Evolutionary conservation across 2,888 invertebrate species (phyloP).

Genomic region (Caenorhabditis becei): DNA sequence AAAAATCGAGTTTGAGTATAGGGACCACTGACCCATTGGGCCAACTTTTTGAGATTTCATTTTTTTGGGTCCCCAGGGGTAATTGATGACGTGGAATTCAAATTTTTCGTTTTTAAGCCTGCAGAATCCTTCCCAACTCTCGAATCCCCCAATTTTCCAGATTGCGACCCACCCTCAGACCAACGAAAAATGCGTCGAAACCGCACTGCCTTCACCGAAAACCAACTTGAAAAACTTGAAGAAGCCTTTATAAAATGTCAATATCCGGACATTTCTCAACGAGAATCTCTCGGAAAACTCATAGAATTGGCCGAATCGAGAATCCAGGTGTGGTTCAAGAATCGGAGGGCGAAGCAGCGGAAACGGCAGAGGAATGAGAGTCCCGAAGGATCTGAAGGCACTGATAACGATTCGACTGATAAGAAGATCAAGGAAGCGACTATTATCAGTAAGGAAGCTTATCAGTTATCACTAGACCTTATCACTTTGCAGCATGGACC

Average conservation of each 20-base stretch:
- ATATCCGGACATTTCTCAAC: constrained; percentile 68
- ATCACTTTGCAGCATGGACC: constrained; percentile 51
- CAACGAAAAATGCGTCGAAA: constrained; percentile 66
- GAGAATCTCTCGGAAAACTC: constrained; percentile 66
- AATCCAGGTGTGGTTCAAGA: constrained; percentile 76
- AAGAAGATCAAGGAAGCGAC: constrained; percentile 40
- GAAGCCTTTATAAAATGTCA: constrained; percentile 59
- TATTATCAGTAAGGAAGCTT: constrained; percentile 46
- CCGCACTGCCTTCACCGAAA: constrained; percentile 70
- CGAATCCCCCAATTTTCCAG: constrained; percentile 23
- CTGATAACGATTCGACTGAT: constrained; percentile 2
- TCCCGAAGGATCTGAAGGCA: constrained; percentile 19
- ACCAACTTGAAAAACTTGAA: constrained; percentile 66
- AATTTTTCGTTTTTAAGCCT: neutral
- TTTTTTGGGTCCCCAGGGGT: too few relatives aligned
- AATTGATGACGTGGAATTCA: too few relatives aligned
- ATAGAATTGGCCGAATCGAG: constrained; percentile 67
- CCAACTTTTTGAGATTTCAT: too few relatives aligned
- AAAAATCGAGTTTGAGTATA: too few relatives aligned
- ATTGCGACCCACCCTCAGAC: constrained; percentile 24
- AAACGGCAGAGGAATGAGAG: constrained; percentile 70
- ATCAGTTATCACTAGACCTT: neutral
- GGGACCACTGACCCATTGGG: too few relatives aligned
- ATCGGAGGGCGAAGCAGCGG: constrained; percentile 69
- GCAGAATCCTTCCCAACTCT: neutral